phyloP scores from a whole-genome alignment of 2,888 invertebrate genomes.

The Xanthorhoe designata region DNA sequence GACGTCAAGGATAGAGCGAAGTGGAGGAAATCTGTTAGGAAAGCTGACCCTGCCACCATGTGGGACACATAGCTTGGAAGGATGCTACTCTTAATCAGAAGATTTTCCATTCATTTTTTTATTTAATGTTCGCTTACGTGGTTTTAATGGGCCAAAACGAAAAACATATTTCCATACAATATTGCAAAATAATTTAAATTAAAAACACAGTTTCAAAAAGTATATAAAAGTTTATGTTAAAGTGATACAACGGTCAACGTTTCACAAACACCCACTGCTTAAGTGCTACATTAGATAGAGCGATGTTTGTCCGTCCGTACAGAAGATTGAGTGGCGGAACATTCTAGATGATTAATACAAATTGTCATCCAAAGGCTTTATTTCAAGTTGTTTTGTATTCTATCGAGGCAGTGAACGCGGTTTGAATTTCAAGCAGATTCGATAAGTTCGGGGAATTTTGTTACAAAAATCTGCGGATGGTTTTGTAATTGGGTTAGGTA shows the following conservation, averaged over 20 bases:
- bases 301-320: conserved; percentile 30
- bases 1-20: too few species aligned
- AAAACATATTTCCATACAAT: too few species aligned
- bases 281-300: conserved; percentile 28
- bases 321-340: conserved; percentile 34
- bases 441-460: conserved; percentile 12
- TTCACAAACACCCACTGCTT: neutral
- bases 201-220: too few species aligned
- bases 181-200: too few species aligned
- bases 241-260: neutral
- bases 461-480: conserved; percentile 1
- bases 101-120: too few species aligned
- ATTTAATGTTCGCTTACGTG: too few species aligned
- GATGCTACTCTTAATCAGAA: too few species aligned
- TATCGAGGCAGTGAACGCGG: conserved; percentile 11
- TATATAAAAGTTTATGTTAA: too few species aligned
- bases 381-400: conserved; percentile 36
- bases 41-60: too few species aligned
- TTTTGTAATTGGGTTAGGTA: conserved; percentile 3
- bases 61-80: too few species aligned
- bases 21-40: too few species aligned
- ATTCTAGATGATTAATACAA: conserved; percentile 38
- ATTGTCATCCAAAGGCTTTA: conserved; percentile 38
- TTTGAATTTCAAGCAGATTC: conserved; percentile 15
- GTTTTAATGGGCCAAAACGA: too few species aligned